Percentiles rank a stretch among this genome's conserved stretches.
phyloP scores from a whole-genome alignment of 2,797 vertebrate species.

The Mormyrops boulengeri region DNA sequence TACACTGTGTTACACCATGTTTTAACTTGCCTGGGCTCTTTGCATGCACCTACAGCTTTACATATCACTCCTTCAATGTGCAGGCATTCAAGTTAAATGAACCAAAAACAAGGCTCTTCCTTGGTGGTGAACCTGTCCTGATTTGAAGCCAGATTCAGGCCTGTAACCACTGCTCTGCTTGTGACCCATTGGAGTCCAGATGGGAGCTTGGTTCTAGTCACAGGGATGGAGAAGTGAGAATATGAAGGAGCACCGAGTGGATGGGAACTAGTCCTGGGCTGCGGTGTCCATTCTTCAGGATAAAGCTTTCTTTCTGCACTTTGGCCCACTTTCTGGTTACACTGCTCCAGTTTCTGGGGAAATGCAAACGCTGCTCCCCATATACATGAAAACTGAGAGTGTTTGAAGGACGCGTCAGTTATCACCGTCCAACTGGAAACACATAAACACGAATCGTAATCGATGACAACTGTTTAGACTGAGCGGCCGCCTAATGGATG shows the following conservation, averaged over 20 bases:
- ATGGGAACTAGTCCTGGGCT: background rate
- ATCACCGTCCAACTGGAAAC: constrained; percentile 1
- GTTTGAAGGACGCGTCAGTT: background rate
- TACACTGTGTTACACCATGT: background rate
- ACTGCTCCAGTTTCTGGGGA: constrained; percentile 30
- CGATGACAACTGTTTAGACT: background rate
- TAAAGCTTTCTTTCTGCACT: constrained; percentile 32
- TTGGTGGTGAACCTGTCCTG: background rate
- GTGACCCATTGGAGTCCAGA: background rate
- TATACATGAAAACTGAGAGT: background rate
- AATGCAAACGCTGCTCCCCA: constrained; percentile 29
- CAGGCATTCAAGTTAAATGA: background rate
- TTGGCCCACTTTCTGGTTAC: constrained; percentile 41
- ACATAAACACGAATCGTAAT: background rate
- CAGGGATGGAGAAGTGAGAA: background rate
- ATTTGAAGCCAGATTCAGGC: background rate
- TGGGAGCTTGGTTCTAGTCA: background rate
- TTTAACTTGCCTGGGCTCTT: background rate
- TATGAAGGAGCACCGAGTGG: background rate
- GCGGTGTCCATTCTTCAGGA: background rate
- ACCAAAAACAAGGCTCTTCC: background rate
- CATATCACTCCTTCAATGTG: background rate
- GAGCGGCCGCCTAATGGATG: background rate
- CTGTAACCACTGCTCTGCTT: background rate
- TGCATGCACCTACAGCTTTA: background rate